Evolutionary conservation across 2,888 invertebrate genomes (phyloP).

Genomic region (Acheta domesticus): DNA sequence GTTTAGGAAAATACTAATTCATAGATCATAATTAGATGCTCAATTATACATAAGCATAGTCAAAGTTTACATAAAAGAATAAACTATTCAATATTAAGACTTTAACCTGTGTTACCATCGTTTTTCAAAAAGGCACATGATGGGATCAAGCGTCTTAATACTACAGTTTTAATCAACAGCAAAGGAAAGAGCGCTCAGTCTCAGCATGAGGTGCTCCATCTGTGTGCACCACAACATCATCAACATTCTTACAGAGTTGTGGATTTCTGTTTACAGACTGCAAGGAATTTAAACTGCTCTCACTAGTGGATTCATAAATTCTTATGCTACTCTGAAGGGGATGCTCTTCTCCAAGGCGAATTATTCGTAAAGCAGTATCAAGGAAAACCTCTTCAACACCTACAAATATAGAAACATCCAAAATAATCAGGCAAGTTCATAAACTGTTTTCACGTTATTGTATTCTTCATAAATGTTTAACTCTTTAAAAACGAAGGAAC

Average conservation of each 20-base stretch:
- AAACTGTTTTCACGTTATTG: too few species aligned
- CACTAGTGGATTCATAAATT: constrained; percentile 59
- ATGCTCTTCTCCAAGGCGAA: constrained; percentile 48
- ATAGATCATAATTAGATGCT: too few species aligned
- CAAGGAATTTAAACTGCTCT: constrained; percentile 19
- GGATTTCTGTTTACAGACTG: background rate
- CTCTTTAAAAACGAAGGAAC: too few species aligned
- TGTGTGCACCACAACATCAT: constrained; percentile 8
- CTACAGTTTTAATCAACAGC: background rate
- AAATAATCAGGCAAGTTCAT: background rate
- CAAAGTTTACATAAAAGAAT: too few species aligned
- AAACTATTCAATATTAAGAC: too few species aligned
- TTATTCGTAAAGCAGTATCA: constrained; percentile 60
- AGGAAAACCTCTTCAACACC: constrained; percentile 72
- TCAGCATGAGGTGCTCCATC: constrained; percentile 3
- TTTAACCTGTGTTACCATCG: too few species aligned
- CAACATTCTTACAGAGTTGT: background rate
- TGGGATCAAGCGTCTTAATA: too few species aligned
- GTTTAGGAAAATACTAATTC: too few species aligned
- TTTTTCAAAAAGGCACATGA: too few species aligned
- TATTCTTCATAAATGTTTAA: too few species aligned
- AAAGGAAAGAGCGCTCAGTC: background rate
- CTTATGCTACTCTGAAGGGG: constrained; percentile 46
- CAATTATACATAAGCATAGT: too few species aligned
- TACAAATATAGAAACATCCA: constrained; percentile 41